Base-by-base conservation (phyloP, 1,140 invertebrate genomes). In the Pectinophora gossypiella region DNA sequence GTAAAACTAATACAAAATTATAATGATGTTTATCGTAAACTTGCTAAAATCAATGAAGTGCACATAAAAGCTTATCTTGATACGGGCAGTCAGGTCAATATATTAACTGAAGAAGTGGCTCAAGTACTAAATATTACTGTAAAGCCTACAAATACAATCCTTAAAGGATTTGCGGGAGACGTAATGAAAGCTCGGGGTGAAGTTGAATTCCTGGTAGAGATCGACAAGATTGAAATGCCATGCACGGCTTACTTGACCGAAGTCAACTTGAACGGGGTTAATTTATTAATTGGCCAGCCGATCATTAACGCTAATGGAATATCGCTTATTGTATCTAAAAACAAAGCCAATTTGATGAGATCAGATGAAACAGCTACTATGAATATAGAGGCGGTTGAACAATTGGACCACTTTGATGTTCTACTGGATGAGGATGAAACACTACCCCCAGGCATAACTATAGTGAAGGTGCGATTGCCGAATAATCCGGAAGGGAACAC, bases 81-180 rank as follows among this genome's bases (percentile, higher is more conserved):
- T 18, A 52, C 54, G 0, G 61, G 56, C 9, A 59, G 56, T 18
- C 52, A 55, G 32, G 61, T 59, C 3, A 63, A 63, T 18, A 50
- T 59, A 0, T n/a, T 59, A 1, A 38, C 10, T 16, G 15, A 12
- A 0, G 1, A 63, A 23, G 22, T 56, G 6, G 10, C 46, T 3
- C 10, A 40, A 1, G 9, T 51, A 10, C 18, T 63, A 0, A 1
- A n/a, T 1, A 42, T 63, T 1, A 1, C 43, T 0, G 27, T 50
- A 4, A 51, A 12, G 2, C 61, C 61, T 22, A 19, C 50, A 1
- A 50, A 6, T 16, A 27, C 22, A 0, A 13, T 21, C 1, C 42
- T 63, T 9, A 63, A 56, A 46, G 61, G 52, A n/a, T 63, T 63
- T 44, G 18, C 52, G 19, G 57, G 10, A 40, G 32, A 19, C 7